Evolutionary conservation across 2,888 invertebrate genomes (phyloP), one percentile per base, ranked within the genome.

Genomic region (Theretra japonica): DNA sequence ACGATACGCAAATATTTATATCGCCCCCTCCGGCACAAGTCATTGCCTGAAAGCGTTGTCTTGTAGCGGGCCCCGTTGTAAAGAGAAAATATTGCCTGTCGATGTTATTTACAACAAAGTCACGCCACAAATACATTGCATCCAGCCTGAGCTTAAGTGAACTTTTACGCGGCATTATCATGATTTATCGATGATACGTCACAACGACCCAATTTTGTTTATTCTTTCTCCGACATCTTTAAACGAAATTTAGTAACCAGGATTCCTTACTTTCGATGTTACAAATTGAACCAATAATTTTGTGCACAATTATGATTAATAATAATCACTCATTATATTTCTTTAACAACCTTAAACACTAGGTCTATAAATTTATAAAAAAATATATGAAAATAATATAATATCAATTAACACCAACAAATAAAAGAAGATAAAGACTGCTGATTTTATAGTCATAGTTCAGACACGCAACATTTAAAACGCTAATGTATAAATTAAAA

Each of bases 1-100:
- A 85, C 87, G 88, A 91, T 91, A 92, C 90, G 89, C 90, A 91
- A 91, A 92, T 91, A 90, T 92, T 91, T 90, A 91, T 89, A 89
- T 83, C 86, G 79, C 80, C 82, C 83, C 80, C 77, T 74, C 76
- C 80, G 79, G 85, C 85, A 86, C 88, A 90, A 91, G 90, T 90
- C 89, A 91, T 90, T 85, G 87, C 84, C 86, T 92, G 88, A 92
- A 94, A 93, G 92, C 93, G 89, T 92, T 90, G 86, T 89, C 92
- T 92, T 92, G 93, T 93, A 87, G 77, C 83, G 74, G 77, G 74
- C 79, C 82, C 85, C 85, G 83, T 81, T 87, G 79, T 85, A 83
- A 88, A 87, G 77, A 85, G 83, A 90, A 91, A 89, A 89, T 91
- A 92, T 90, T 83, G 84, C 86, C 89, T 86, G 87, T 86, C 90